Percentiles rank a stretch among this genome's conserved stretches.
phyloP scores from a whole-genome alignment of 2,888 invertebrate species.

The Bruchidius siliquastri region DNA sequence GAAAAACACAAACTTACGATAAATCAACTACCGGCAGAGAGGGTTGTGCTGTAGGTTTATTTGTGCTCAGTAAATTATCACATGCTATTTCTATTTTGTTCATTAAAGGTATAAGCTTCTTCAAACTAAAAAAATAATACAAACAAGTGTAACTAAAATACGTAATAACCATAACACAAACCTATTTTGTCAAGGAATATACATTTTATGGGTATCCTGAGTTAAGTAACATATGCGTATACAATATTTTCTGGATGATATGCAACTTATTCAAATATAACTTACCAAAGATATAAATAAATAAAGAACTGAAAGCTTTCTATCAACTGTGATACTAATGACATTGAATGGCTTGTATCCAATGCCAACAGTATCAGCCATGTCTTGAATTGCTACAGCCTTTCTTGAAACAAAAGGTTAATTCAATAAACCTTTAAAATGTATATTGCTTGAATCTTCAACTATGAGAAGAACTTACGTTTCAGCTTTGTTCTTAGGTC shows the following conservation, averaged over 20 bases:
- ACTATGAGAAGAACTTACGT: conserved; percentile 40
- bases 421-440: too few species aligned
- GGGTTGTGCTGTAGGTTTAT: conserved; percentile 8
- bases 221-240: too few species aligned
- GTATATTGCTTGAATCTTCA: too few species aligned
- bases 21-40: conserved; percentile 11
- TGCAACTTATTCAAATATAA: too few species aligned
- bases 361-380: too few species aligned
- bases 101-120: conserved; percentile 29
- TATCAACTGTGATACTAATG: too few species aligned
- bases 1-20: conserved; percentile 25
- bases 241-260: too few species aligned
- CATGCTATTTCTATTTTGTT: conserved; percentile 33
- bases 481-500: conserved; percentile 55
- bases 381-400: too few species aligned
- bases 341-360: too few species aligned
- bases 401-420: too few species aligned
- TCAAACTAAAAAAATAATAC: conserved; percentile 24
- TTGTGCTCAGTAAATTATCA: conserved; percentile 24
- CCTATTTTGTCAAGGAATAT: not conserved
- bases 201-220: not conserved
- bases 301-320: too few species aligned
- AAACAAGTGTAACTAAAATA: conserved; percentile 5
- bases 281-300: too few species aligned
- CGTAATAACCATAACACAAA: conserved; percentile 4